Conservation (phyloP, 2,113 vertebrate species). For the Cercocebus atys region DNA sequence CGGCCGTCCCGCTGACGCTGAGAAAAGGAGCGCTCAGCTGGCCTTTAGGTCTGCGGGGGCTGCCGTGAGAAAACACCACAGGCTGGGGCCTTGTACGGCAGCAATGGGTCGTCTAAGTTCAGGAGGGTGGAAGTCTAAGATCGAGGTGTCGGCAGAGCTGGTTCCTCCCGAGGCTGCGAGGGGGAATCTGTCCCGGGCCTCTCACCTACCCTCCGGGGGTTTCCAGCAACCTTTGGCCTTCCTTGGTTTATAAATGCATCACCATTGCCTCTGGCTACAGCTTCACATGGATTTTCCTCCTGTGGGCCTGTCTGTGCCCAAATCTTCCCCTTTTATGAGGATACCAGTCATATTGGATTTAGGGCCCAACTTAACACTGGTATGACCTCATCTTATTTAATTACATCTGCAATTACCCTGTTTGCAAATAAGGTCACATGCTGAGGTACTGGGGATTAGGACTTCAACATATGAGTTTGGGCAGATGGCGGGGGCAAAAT, state of each 20-base stretch:
- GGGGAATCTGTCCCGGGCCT: neutral
- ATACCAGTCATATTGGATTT: neutral
- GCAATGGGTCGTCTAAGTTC: accelerated
- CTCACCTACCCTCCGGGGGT: neutral
- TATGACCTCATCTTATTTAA: neutral
- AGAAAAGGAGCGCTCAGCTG: neutral
- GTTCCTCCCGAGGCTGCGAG: neutral
- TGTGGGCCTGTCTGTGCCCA: accelerated
- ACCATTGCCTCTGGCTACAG: neutral
- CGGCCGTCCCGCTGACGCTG: accelerated
- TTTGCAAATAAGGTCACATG: neutral
- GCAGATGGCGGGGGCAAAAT: too few relatives aligned
- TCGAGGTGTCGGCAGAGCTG: accelerated
- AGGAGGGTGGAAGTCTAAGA: neutral
- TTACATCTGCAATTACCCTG: neutral
- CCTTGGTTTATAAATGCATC: neutral
- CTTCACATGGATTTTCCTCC: accelerated
- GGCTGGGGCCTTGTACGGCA: accelerated
- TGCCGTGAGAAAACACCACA: accelerated
- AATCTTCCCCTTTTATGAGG: neutral
- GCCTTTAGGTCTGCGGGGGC: neutral
- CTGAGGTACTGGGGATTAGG: neutral
- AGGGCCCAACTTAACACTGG: neutral
- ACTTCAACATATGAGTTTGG: neutral
- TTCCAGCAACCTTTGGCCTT: neutral